These are phyloP conservation scores for Heteronetta atricapilla DNA, from an alignment of 2,113 vertebrate species.

Conservation along the genomic window DNA sequence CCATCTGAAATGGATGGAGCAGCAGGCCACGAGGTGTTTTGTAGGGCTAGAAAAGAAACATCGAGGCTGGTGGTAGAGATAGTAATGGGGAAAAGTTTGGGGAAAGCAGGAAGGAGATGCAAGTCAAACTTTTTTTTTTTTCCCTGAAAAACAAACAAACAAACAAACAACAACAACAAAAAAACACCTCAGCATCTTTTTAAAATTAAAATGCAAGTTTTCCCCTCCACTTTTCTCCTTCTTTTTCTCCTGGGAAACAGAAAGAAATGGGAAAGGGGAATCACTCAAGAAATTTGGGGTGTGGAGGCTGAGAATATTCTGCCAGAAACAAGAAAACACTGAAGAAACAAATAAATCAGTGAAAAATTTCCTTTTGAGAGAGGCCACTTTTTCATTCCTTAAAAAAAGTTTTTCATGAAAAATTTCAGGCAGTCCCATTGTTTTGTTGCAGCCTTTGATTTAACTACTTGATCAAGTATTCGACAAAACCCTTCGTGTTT, in stretches of 20 bases:
- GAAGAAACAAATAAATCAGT: background rate
- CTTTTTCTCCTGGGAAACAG: background rate
- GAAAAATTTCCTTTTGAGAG: background rate
- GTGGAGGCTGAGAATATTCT: background rate
- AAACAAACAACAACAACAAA: no score
- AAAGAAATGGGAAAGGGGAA: background rate
- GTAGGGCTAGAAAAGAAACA: background rate
- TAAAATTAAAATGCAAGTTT: background rate
- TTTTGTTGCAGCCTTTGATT: conserved; percentile 52
- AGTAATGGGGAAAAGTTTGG: background rate
- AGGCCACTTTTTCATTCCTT: background rate
- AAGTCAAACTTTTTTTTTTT: background rate
- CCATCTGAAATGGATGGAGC: no score
- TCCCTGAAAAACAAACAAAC: background rate
- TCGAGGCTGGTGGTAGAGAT: background rate
- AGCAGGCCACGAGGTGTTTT: background rate
- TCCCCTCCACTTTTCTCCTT: background rate
- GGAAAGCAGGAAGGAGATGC: background rate
- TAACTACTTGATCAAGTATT: conserved; percentile 26
- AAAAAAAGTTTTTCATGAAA: conserved; percentile 7
- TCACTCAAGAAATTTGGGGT: background rate
- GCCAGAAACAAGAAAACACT: conserved; percentile 6
- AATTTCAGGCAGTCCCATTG: conserved; percentile 47
- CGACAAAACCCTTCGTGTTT: conserved; percentile 59
- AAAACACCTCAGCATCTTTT: background rate